Base-by-base conservation (phyloP, 2,888 invertebrate species). In the Calameuta idolon region DNA sequence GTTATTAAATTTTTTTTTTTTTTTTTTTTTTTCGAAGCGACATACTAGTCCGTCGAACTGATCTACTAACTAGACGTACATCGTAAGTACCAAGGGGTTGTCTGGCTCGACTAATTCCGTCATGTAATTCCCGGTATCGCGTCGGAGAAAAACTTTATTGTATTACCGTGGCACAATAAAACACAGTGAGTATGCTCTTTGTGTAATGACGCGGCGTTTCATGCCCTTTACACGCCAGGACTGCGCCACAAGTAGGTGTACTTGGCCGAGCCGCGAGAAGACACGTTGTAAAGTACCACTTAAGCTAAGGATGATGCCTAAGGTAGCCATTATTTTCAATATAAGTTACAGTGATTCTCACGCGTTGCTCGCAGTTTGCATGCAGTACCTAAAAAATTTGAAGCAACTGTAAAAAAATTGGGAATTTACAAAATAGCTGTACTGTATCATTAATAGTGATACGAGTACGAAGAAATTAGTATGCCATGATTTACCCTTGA, bases 141-240 rank as follows among this genome's bases (percentile, higher is more conserved):
- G 30, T 31, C 74, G 37, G 37, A 34, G 74, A n/a, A 74, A 74
- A 76, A 82, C 83, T 79, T 83, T 83, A 87, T 87, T 86, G 87
- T 86, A 83, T 86, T 86, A 87, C 81, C 82, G 83, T 85, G 82
- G 82, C 84, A 81, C 82, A 84, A 87, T 88, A 89, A 89, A 90
- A 89, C 89, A 89, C 85, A 87, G 89, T 91, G 91, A 91, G 90
- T 90, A 82, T 89, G 89, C 90, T 90, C 88, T 90, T 90, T 88
- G 87, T 87, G 84, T 85, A 89, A 90, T 91, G 91, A 91, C 90
- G 89, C 82, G 87, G 87, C 91, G 84, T 84, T 90, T 90, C 85
- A 83, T 87, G 86, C 85, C 84, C 87, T 79, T 76, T 73, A 71
- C 84, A 84, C 85, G 83, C 81, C 84, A 85, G 85, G 85, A 85